Conservation (phyloP, 2,888 invertebrate genomes). For the Nephrocerus scutellatus region DNA sequence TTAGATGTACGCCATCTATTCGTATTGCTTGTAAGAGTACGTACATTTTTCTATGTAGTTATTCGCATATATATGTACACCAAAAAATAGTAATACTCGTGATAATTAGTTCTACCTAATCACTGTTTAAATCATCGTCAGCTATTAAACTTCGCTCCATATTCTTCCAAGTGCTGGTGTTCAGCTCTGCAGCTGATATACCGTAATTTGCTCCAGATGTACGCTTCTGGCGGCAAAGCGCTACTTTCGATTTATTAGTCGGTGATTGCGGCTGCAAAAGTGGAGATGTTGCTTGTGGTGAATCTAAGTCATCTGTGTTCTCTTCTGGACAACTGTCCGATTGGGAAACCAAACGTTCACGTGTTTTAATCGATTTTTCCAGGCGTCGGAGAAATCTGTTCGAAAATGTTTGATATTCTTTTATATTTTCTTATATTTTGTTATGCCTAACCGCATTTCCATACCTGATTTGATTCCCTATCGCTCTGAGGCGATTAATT, state of each 20-base stretch:
- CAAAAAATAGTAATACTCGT: too few species aligned
- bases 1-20: too few species aligned
- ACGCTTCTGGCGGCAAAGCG: constrained; percentile 34
- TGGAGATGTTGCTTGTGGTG: constrained; percentile 60
- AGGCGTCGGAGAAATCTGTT: constrained; percentile 62
- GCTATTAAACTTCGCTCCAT: constrained; percentile 31
- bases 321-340: constrained; percentile 51
- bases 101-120: too few species aligned
- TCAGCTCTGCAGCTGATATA: constrained; percentile 27
- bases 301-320: constrained; percentile 54
- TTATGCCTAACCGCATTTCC: neutral
- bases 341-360: constrained; percentile 51
- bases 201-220: constrained; percentile 29
- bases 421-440: neutral
- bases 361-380: constrained; percentile 64
- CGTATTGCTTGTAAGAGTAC: too few species aligned
- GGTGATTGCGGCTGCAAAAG: constrained; percentile 39
- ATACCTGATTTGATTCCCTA: constrained; percentile 72
- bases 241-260: constrained; percentile 29
- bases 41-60: too few species aligned
- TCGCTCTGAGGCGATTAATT: constrained; percentile 62
- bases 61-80: too few species aligned
- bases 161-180: constrained; percentile 31
- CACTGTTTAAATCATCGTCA: constrained; percentile 32
- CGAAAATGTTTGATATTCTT: neutral